These are phyloP conservation scores for Ophthalmolycus amberensis DNA, from an alignment of 2,113 vertebrate species.

Conservation along the genomic window DNA sequence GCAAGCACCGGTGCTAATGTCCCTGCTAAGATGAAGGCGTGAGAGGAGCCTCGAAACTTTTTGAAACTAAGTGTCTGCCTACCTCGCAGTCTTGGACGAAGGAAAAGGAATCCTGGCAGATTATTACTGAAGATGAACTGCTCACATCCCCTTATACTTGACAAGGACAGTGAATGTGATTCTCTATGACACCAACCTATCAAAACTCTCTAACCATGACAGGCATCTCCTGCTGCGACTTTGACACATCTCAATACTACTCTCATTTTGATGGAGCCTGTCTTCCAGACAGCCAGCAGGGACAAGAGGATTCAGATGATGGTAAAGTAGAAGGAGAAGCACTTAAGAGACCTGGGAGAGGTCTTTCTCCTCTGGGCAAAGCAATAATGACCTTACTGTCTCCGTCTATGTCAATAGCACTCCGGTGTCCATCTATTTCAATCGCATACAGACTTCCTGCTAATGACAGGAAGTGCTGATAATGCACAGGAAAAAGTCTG, in stretches of 20 bases:
- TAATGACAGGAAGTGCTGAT: constrained; percentile 71
- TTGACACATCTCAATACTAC: constrained; percentile 61
- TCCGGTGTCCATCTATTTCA: constrained; percentile 60
- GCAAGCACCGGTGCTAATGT: background rate
- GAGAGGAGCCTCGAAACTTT: constrained; percentile 21
- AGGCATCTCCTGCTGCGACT: constrained; percentile 62
- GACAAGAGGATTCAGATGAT: constrained; percentile 63
- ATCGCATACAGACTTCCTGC: constrained; percentile 49
- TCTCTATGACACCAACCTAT: constrained; percentile 55
- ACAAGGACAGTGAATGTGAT: constrained; percentile 66
- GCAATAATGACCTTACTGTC: constrained; percentile 72
- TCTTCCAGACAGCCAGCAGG: constrained; percentile 41
- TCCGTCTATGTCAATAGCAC: constrained; percentile 71
- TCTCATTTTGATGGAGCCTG: constrained; percentile 59
- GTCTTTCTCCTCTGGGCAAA: constrained; percentile 61
- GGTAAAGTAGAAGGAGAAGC: constrained; percentile 53
- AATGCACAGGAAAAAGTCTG: constrained; percentile 55
- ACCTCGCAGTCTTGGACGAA: background rate
- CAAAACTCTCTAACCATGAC: constrained; percentile 50
- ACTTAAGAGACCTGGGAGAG: constrained; percentile 70
- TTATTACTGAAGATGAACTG: constrained; percentile 56
- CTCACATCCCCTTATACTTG: constrained; percentile 28
- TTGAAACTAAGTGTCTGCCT: background rate
- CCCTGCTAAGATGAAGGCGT: background rate
- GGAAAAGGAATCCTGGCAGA: constrained; percentile 39